Evolutionary conservation across 2,113 vertebrate genomes (phyloP).

Genomic region (Hucho hucho): DNA sequence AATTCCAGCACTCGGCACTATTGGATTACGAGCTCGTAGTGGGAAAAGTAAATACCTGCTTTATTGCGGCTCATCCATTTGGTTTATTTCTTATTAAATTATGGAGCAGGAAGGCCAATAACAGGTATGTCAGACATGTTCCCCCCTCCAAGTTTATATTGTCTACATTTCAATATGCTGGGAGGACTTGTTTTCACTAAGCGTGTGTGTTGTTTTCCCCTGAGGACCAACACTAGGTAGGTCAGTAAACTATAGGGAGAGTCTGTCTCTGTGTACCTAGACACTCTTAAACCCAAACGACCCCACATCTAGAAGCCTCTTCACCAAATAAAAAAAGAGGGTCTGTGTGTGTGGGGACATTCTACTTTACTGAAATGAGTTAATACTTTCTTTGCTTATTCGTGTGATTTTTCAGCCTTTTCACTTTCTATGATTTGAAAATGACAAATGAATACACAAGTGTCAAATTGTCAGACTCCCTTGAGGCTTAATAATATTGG

Average conservation of each 20-base stretch:
- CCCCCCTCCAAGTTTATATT: conserved; percentile 38
- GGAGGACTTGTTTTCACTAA: conserved; percentile 13
- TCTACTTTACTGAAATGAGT: background rate
- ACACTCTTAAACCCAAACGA: conserved; percentile 32
- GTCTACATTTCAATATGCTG: conserved; percentile 34
- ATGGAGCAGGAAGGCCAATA: conserved; percentile 56
- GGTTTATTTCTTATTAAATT: conserved; percentile 68
- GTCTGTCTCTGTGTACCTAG: conserved; percentile 6
- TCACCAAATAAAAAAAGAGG: conserved; percentile 12
- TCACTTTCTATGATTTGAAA: no score
- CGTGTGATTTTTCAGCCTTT: background rate
- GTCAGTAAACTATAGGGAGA: conserved; percentile 29
- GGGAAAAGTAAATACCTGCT: conserved; percentile 59
- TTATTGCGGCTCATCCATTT: conserved; percentile 69
- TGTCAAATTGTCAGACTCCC: background rate
- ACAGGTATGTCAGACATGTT: conserved; percentile 46
- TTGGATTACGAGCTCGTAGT: conserved; percentile 56
- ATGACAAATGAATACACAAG: no score
- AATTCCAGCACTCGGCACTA: conserved; percentile 47
- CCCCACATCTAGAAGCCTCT: conserved; percentile 25
- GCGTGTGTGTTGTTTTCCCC: conserved; percentile 6
- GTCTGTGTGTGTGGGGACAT: conserved; percentile 1
- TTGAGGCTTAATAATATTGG: background rate
- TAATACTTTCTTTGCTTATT: background rate
- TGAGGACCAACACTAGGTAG: conserved; percentile 26